Evolutionary conservation across 2,797 vertebrate species (phyloP), one percentile per base, ranked within the genome.

Genomic region (Hypotaenidia philippensis): DNA sequence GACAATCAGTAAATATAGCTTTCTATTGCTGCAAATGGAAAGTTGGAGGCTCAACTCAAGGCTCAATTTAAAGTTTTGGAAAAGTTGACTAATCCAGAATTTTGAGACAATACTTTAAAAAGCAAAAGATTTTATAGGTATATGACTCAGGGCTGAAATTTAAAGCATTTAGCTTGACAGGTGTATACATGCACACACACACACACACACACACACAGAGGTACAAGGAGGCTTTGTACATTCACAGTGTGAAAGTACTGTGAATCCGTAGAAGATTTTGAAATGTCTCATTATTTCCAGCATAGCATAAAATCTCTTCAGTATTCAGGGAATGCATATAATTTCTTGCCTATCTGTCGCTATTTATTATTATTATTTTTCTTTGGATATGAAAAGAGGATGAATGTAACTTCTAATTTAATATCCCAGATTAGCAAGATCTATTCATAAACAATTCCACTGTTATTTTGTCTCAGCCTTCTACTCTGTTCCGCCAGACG

Each of bases 21-120:
- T 86, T 34, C 40, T 78, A 41, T 50, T 78, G 61, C 65, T 78
- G 69, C 53, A 91, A 89, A 91, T 64, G 32, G 44, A 66, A 94
- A 87, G 45, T n/a, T 75, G 50, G n/a, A 94, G 36, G 87, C 63
- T 86, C 83, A 81, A 93, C 31, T 88, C 25, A 63, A 47, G 52
- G 56, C 31, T 92, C 79, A 87, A 83, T 64, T 74, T 64, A n/a
- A 93, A 95, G 91, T 81, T 96, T 59, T 50, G 25, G 49, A 89
- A 83, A 85, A 93, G 82, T 31, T 90, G 89, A 93, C 55, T 85
- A 87, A 95, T 85, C 87, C 31, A 64, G 69, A 93, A 91, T 89
- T 87, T 85, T 78, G 86, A 75, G 87, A 87, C 53, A 92, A 89
- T 68, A 61, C 72, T 94, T 83, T 78, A 86, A 91, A 91, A 94